phyloP scores from a whole-genome alignment of 1,140 invertebrate genomes.

The Drosophila obscura region DNA sequence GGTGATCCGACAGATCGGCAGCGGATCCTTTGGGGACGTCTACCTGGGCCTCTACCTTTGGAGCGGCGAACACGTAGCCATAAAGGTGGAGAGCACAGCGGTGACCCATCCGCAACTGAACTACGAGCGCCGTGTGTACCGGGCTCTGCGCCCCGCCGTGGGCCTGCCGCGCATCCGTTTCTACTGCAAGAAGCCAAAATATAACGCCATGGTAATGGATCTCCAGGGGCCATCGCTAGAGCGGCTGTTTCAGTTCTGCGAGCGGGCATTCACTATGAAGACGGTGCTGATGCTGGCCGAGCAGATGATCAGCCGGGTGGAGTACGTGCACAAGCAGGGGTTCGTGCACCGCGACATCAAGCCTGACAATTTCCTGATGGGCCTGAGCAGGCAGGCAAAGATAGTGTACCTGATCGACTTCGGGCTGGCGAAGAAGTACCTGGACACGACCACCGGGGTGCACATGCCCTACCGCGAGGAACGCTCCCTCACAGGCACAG shows the following conservation, averaged over 20 bases:
- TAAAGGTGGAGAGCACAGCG: slow-evolving; percentile 95
- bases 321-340: slow-evolving; percentile 96
- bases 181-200: slow-evolving; percentile 94
- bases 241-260: slow-evolving; percentile 98
- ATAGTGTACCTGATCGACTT: slow-evolving; percentile 98
- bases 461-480: slow-evolving; percentile 97
- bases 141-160: slow-evolving; percentile 94
- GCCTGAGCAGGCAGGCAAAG: slow-evolving; percentile 96
- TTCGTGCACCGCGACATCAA: slow-evolving; percentile 98
- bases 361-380: slow-evolving; percentile 99
- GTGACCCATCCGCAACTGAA: slow-evolving; percentile 96
- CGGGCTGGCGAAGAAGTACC: slow-evolving; percentile 97
- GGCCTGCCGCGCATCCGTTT: slow-evolving; percentile 97
- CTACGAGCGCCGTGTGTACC: slow-evolving; percentile 96
- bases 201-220: slow-evolving; percentile 98
- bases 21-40: slow-evolving; percentile 99
- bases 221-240: slow-evolving; percentile 97
- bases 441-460: slow-evolving; percentile 92
- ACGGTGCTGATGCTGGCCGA: slow-evolving; percentile 98
- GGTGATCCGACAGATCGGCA: slow-evolving; percentile 93
- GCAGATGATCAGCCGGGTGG: slow-evolving; percentile 94
- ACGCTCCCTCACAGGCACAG: slow-evolving; percentile 97
- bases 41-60: slow-evolving; percentile 96
- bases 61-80: slow-evolving; percentile 98
- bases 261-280: slow-evolving; percentile 96